phyloP scores from a whole-genome alignment of 2,888 invertebrate genomes.

The Lutraria lutraria region DNA sequence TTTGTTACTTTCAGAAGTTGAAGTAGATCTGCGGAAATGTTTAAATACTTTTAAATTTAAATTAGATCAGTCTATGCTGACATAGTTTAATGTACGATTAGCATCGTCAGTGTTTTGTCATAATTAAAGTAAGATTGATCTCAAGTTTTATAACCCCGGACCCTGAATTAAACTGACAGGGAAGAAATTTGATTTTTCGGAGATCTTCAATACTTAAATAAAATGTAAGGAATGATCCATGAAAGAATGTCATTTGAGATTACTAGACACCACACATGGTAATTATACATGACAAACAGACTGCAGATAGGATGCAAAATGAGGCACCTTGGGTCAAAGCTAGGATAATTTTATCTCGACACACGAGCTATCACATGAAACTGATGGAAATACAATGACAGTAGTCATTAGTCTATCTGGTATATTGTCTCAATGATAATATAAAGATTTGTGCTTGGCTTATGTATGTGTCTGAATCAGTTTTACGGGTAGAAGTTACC shows the following conservation, averaged over 20 bases:
- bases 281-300: not conserved
- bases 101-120: too few species aligned
- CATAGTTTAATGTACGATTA: too few species aligned
- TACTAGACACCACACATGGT: not conserved
- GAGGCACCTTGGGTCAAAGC: not conserved
- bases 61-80: too few species aligned
- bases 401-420: conserved; percentile 24
- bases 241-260: not conserved
- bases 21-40: too few species aligned
- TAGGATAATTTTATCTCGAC: not conserved
- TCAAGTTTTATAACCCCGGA: not conserved
- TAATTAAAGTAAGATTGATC: too few species aligned
- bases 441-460: conserved; percentile 18
- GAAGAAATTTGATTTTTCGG: not conserved
- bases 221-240: not conserved
- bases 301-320: not conserved
- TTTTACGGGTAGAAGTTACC: too few species aligned
- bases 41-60: too few species aligned
- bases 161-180: not conserved
- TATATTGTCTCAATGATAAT: not conserved
- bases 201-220: not conserved
- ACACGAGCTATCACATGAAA: not conserved
- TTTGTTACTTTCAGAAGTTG: too few species aligned
- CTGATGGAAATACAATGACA: conserved; percentile 28
- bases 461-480: not conserved